Base-by-base conservation (phyloP, 2,113 vertebrate genomes). In the Neofelis nebulosa region DNA sequence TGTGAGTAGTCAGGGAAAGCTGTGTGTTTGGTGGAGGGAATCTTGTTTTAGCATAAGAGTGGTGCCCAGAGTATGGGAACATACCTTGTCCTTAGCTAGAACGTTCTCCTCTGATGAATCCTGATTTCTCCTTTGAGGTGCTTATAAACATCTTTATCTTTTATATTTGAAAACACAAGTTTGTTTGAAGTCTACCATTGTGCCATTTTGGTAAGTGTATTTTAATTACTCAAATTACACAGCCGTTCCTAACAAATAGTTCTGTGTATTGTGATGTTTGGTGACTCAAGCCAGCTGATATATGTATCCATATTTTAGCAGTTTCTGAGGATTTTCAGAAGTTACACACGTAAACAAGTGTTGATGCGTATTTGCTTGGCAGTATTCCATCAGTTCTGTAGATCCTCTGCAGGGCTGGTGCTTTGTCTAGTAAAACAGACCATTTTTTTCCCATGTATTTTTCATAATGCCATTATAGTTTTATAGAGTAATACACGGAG, bases 211-310 rank as follows among this genome's bases (percentile, higher is more conserved):
- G 18, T 41, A 76, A 88, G 76, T 80, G 7, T 36, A 9, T 12
- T 94, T 92, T 87, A 83, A 97, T 83, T 95, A 66, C 91, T 94
- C 89, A 93, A 95, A 87, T 96, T 97, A 83, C 86, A 85, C 66
- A 97, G 78, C 65, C 85, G 27, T 63, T 94, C 68, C 89, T 82
- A 38, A 36, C 11, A 50, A 61, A 14, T 84, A 71, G 36, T 79
- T 79, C 41, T 61, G 2, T 48, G 16, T 48, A 29, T 55, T 76
- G 19, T 66, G 63, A 41, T 90, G 25, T 48, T 94, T 13, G n/a
- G 61, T 89, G 33, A 71, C 14, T 91, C 25, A 19, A 80, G 29
- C 2, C 19, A 45, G 27, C 6, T 38, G 23, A 83, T 83, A 5
- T 71, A 41, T 80, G 5, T 3, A 41, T 31, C 2, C 23, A 68